Percentiles rank a stretch among this genome's conserved stretches.
Evolutionary conservation across 2,797 vertebrate species (phyloP).

Genomic region (Tenualosa thibaudeaui): DNA sequence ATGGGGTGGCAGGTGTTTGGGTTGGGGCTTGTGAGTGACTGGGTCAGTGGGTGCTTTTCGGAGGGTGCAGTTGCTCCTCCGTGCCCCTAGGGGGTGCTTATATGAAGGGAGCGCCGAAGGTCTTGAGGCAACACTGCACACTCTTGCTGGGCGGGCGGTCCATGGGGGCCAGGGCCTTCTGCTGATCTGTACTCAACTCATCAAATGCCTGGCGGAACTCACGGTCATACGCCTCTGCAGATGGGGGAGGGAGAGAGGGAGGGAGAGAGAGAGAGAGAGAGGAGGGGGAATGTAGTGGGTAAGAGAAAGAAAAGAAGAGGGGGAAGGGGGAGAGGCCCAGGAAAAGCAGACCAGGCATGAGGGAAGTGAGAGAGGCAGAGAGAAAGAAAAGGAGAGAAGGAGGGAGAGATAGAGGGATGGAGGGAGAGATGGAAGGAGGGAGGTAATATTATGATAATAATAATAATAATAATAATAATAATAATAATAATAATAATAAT

Average conservation of each 20-base stretch:
- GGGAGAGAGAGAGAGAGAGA: not conserved
- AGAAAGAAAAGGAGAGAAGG: too few species aligned
- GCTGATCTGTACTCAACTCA: conserved; percentile 80
- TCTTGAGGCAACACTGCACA: conserved; percentile 88
- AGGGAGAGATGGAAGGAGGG: not conserved
- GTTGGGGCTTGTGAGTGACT: not conserved
- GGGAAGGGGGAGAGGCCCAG: not conserved
- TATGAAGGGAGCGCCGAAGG: conserved; percentile 87
- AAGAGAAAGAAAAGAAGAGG: not conserved
- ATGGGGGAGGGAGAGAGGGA: conserved; percentile 33
- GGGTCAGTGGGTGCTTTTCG: not conserved
- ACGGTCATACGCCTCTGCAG: conserved; percentile 92
- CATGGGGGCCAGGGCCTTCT: conserved; percentile 81
- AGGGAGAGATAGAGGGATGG: not conserved
- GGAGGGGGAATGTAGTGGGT: not conserved
- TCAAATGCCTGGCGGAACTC: conserved; percentile 87
- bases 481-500: too few species aligned
- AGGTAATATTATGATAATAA: not conserved
- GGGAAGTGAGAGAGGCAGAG: not conserved
- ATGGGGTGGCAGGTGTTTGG: not conserved
- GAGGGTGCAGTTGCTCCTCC: not conserved
- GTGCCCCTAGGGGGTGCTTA: conserved; percentile 61
- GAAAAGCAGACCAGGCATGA: not conserved
- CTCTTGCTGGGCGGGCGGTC: conserved; percentile 82
- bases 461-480: too few species aligned